Evolutionary conservation across 2,113 vertebrate genomes (phyloP), one percentile per base, ranked within the genome.

Genomic region (Empidonax traillii): DNA sequence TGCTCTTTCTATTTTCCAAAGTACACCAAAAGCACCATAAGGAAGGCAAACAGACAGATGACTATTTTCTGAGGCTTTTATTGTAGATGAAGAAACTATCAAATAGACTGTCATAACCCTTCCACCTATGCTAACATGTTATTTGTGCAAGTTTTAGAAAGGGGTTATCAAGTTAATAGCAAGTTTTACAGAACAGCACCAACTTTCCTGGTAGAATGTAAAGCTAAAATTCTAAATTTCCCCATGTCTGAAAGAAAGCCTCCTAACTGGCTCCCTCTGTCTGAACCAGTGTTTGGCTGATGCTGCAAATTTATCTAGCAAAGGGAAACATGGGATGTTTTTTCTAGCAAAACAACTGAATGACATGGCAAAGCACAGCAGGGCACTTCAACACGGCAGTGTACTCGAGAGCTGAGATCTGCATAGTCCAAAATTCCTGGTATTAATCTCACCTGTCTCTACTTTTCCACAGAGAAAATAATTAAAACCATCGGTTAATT

Each of bases 171-270:
- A 92, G 39, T 78, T 87, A 90, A 68, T 82, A 94, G 53, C 37
- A 93, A 97, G 89, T 87, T 91, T 95, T 88, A 87, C 14, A 90
- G 62, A 92, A 61, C 27, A 73, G 30, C 81, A 91, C 76, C 80
- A 95, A 95, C 43, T 94, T 96, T 74, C 55, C 30, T n/a, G 66
- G 87, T 66, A 91, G 62, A 83, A 44, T 41, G 69, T 89, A 92
- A 95, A 97, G 96, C 63, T 88, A 92, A 95, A 94, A 90, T 73
- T 95, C 88, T 94, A 47, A 39, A 95, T 96, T 97, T 94, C 35
- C 55, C 76, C 27, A 58, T 44, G 90, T 66, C 76, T 77, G 74
- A 92, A 90, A 93, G 92, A 49, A 75, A 95, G 90, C 24, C 55
- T 95, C 96, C 95, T 86, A 94, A 92, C n/a, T 81, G 67, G 89